Evolutionary conservation across 1,140 invertebrate species (phyloP), one percentile per base, ranked within the genome.

Genomic region (Dreissena polymorpha): DNA sequence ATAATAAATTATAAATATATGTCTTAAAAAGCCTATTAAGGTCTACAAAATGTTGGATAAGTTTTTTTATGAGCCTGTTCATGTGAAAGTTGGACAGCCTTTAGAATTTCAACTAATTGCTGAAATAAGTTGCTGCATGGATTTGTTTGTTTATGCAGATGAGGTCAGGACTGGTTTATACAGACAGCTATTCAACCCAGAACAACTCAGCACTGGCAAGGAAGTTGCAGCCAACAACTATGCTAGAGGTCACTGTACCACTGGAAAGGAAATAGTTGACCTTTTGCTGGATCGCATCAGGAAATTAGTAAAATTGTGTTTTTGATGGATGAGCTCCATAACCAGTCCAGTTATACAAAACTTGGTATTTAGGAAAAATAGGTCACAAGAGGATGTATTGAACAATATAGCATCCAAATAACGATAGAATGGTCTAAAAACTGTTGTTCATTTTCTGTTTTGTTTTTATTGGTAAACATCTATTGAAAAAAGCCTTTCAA

Each of bases 161-260:
- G 95, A 95, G 89, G 94, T 96, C 10, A 93, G 95, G 63, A 95
- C 94, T 23, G 95, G 95, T 3, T 93, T 93, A 3, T 96, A 96
- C 89, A 91, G 93, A 18, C 91, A 94, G 51, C 90, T 95, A 0
- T 95, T 95, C 88, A 94, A 95, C 89, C 95, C 95, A 0, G 93
- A 94, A 70, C 94, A 95, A 86, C 91, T 95, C 84, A 95, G 96
- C 92, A 96, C 96, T 87, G 95, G 95, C 29, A 96, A 96, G 87
- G 96, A 96, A 89, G 96, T 97, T 91, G 96, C 96, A 71, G 94
- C 87, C 51, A 89, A 89, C 79, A 89, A 88, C 75, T 90, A 89
- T 75, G 87, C 88, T 60, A 81, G 86, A 72, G 86, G 88, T 51
- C 87, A 88, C 55, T 90, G 89, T 82, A 90, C 90, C 23, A 87